Percentiles rank a stretch among this genome's conserved stretches.
phyloP scores from a whole-genome alignment of 2,113 vertebrate species.

The Urocynchramus pylzowi region DNA sequence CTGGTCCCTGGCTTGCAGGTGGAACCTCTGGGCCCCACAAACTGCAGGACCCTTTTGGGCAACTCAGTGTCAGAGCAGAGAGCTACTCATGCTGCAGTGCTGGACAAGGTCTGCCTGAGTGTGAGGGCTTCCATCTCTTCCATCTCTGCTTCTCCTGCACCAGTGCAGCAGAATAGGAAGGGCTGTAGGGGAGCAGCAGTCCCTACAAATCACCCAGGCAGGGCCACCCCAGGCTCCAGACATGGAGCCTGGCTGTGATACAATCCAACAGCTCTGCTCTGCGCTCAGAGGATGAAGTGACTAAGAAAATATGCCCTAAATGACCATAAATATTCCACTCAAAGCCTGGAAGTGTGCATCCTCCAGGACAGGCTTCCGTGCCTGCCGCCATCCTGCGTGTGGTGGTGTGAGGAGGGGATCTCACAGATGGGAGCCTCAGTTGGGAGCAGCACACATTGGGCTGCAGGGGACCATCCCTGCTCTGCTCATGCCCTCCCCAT shows the following conservation, averaged over 20 bases:
- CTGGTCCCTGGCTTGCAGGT: background rate
- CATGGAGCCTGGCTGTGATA: background rate
- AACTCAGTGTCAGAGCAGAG: background rate
- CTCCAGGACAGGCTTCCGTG: background rate
- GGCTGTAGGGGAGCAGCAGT: background rate
- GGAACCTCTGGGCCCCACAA: background rate
- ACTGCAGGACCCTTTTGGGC: background rate
- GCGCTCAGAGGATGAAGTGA: background rate
- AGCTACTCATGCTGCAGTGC: background rate
- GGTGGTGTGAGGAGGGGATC: background rate
- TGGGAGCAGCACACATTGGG: background rate
- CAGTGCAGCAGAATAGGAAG: background rate
- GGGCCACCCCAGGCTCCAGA: background rate
- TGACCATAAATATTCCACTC: background rate
- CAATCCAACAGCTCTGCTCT: background rate
- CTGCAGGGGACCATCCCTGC: background rate
- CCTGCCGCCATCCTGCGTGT: background rate
- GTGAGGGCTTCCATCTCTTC: background rate
- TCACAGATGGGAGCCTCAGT: background rate
- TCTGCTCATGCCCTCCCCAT: background rate
- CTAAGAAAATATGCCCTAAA: background rate
- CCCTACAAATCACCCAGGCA: background rate
- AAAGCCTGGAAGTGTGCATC: background rate
- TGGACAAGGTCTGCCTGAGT: rapidly evolving
- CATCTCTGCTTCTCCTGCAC: background rate